phyloP scores from a whole-genome alignment of 2,888 invertebrate species.

The Hirtodrosophila confusa region DNA sequence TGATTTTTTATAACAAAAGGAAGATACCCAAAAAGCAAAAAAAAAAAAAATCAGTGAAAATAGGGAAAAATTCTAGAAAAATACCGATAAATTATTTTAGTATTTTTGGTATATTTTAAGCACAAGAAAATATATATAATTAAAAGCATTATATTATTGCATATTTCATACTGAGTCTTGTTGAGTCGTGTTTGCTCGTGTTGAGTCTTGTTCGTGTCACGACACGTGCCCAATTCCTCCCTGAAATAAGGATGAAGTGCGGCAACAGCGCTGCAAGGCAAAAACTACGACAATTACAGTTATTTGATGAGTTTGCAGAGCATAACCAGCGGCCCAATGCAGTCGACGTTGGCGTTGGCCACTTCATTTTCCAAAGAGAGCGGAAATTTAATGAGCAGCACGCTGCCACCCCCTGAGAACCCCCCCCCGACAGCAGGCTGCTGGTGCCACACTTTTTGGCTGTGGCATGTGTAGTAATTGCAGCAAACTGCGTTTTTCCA shows the following conservation, averaged over 20 bases:
- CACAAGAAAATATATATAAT: too few relatives aligned
- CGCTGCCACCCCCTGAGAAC: background rate
- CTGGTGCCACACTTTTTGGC: slow-evolving; percentile 8
- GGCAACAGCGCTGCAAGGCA: slow-evolving; percentile 59
- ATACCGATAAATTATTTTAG: too few relatives aligned
- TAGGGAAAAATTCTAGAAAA: too few relatives aligned
- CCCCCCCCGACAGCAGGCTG: background rate
- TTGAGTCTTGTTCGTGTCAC: too few relatives aligned
- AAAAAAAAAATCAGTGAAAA: too few relatives aligned
- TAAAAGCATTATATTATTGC: too few relatives aligned
- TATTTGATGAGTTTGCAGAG: slow-evolving; percentile 79
- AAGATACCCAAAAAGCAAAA: too few relatives aligned
- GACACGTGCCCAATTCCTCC: too few relatives aligned
- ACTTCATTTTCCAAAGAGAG: slow-evolving; percentile 76
- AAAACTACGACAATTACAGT: slow-evolving; percentile 78
- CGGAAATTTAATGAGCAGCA: slow-evolving; percentile 75
- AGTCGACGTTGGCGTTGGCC: slow-evolving; percentile 21
- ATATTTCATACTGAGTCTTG: too few relatives aligned
- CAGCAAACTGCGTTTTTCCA: slow-evolving; percentile 29
- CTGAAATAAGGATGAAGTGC: slow-evolving; percentile 41
- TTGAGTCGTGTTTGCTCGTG: too few relatives aligned
- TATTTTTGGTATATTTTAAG: too few relatives aligned
- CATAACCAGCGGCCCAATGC: slow-evolving; percentile 56
- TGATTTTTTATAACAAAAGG: too few relatives aligned
- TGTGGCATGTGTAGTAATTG: slow-evolving; percentile 34